Base-by-base conservation (phyloP, 2,113 vertebrate species). In the Heptranchias perlo region DNA sequence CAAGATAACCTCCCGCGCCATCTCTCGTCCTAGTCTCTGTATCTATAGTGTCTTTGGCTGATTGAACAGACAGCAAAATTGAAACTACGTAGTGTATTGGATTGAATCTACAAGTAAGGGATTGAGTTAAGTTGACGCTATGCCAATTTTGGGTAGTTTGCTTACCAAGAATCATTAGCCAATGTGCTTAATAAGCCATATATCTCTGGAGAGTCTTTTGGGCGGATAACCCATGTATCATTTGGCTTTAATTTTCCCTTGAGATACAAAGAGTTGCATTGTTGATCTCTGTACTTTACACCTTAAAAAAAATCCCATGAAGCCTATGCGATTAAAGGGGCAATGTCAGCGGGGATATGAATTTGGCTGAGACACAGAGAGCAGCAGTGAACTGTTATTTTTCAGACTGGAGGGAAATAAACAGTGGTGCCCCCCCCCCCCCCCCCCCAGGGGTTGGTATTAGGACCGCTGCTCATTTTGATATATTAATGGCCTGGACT, bases 121-220 rank as follows among this genome's bases (percentile, higher is more conserved):
- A 91, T 91, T 91, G 52, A 91, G 11, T 91, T 58, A 54, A 58
- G 10, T 58, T 58, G 28, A 91, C 4, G 8, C 87, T n/a, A 16
- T 54, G 87, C 52, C 86, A 89, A 28, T 54, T 82, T 82, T 58
- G 11, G 52, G 31, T 91, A 58, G 49, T 91, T 91, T 61, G 49
- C 86, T 89, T 89, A 89, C 52, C 58, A 89, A 31, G 86, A 89
- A 89, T 58, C 28, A 31, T 84, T 84, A 84, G 44, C 11, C 49
- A 54, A 91, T 91, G 31, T 58, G 28, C 52, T 91, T 91, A 61
- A 54, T 91, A 91, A 91, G 28, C 87, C 49, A 58, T 58, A 58
- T 58, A 10, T 58, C 28, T 91, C 87, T 78, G 73, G 39, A 91
- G 87, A 91, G 87, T 91, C 14, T 58, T 82, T 86, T 91, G 87